These are phyloP conservation scores for Rhinogobio ventralis DNA, from an alignment of 2,797 vertebrate species.

Conservation along the genomic window DNA sequence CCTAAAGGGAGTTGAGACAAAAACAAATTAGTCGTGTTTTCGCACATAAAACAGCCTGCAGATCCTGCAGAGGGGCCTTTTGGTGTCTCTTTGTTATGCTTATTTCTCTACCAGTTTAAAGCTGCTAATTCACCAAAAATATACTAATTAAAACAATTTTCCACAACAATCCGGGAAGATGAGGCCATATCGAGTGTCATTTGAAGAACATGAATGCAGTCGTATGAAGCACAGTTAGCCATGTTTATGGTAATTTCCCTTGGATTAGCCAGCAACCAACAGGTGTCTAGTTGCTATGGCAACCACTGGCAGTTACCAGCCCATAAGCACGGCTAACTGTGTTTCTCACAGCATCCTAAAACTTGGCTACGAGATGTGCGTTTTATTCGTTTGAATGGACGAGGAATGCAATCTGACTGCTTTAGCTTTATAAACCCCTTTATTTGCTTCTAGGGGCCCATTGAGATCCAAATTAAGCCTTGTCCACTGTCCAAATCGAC, in stretches of 20 bases:
- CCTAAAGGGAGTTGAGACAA: constrained; percentile 33
- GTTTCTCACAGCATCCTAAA: constrained; percentile 40
- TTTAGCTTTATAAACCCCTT: constrained; percentile 19
- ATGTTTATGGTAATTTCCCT: constrained; percentile 45
- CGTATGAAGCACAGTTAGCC: constrained; percentile 24
- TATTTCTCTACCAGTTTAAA: constrained; percentile 19
- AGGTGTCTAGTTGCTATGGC: constrained; percentile 48
- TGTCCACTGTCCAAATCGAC: constrained; percentile 23
- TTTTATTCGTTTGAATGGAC: constrained; percentile 13
- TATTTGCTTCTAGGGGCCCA: constrained; percentile 32
- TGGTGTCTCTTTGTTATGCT: constrained; percentile 26
- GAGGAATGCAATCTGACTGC: constrained; percentile 14
- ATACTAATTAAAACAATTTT: constrained; percentile 29
- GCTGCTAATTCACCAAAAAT: constrained; percentile 35
- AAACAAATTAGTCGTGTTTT: constrained; percentile 39
- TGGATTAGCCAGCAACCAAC: constrained; percentile 47
- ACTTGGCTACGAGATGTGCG: background rate
- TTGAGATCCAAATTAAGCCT: background rate
- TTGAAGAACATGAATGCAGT: constrained; percentile 17
- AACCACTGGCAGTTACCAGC: constrained; percentile 43
- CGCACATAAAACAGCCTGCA: constrained; percentile 6
- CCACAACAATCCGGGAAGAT: constrained; percentile 16
- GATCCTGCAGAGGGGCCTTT: constrained; percentile 17
- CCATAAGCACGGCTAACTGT: constrained; percentile 44
- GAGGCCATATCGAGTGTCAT: constrained; percentile 4